Conservation (phyloP, 2,113 vertebrate species). For the Diadophis punctatus region DNA sequence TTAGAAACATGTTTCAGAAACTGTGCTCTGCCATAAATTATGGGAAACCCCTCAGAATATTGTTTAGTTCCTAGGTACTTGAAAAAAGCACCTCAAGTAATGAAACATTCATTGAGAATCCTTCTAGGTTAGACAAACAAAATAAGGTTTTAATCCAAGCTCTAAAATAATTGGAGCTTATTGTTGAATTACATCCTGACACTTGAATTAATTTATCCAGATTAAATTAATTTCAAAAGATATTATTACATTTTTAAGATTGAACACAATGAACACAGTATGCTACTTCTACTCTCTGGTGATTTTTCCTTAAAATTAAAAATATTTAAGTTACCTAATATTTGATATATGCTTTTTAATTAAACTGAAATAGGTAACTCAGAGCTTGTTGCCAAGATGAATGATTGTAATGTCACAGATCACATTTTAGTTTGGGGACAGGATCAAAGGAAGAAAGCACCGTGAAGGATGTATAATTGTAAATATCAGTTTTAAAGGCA, state of each 20-base stretch:
- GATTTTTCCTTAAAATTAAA: background rate
- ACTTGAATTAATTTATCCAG: background rate
- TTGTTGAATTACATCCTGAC: rapidly evolving
- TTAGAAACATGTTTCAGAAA: background rate
- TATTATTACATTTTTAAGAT: background rate
- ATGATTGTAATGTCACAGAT: slow-evolving; percentile 47
- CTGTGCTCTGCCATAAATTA: background rate
- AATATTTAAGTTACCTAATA: slow-evolving; percentile 52
- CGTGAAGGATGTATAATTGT: slow-evolving; percentile 61
- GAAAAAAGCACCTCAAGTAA: background rate
- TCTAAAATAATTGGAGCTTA: background rate
- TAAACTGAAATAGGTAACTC: slow-evolving; percentile 67
- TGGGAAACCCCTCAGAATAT: background rate
- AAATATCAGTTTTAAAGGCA: slow-evolving; percentile 62
- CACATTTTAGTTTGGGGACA: slow-evolving; percentile 52
- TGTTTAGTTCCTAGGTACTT: background rate
- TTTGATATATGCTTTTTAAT: slow-evolving; percentile 66
- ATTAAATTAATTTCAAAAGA: background rate
- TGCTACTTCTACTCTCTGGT: background rate
- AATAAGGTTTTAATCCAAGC: background rate
- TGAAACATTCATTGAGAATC: background rate
- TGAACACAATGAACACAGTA: background rate
- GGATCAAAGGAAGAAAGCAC: slow-evolving; percentile 50
- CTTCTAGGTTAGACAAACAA: background rate
- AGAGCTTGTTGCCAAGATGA: slow-evolving; percentile 68